Evolutionary conservation across 1,140 invertebrate genomes (phyloP).

Genomic region (Drosophila arawakana): DNA sequence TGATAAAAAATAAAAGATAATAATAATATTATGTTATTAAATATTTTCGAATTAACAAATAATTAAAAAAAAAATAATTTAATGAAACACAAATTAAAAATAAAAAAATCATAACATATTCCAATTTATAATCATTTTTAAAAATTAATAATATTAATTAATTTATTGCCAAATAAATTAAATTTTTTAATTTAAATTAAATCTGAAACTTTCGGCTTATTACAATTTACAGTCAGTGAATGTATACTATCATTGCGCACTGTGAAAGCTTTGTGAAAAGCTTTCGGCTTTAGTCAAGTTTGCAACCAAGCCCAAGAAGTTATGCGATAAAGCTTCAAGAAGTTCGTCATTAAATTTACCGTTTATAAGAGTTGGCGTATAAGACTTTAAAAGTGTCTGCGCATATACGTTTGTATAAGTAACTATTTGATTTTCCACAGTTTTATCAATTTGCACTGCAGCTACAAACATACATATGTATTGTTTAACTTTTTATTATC

Average conservation of each 20-base stretch:
- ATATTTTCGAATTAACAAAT: too few species aligned
- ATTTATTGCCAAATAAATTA: too few species aligned
- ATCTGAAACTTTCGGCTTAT: too few species aligned
- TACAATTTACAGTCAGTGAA: neutral
- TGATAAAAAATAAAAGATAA: too few species aligned
- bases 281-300: conserved; percentile 12
- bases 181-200: too few species aligned
- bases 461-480: neutral
- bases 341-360: neutral
- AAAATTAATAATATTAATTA: too few species aligned
- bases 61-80: too few species aligned
- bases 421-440: conserved; percentile 1
- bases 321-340: neutral
- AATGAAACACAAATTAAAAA: too few species aligned
- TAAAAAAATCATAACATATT: too few species aligned
- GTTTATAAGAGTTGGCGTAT: neutral
- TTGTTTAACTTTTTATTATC: conserved; percentile 19
- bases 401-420: neutral
- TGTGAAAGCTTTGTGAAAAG: conserved; percentile 16
- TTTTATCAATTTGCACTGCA: conserved; percentile 28
- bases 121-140: too few species aligned
- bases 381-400: neutral
- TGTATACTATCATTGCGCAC: neutral
- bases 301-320: conserved; percentile 9
- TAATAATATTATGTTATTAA: too few species aligned